Evolutionary conservation across 2,113 vertebrate species (phyloP).

Genomic region (Malaclemys terrapin): DNA sequence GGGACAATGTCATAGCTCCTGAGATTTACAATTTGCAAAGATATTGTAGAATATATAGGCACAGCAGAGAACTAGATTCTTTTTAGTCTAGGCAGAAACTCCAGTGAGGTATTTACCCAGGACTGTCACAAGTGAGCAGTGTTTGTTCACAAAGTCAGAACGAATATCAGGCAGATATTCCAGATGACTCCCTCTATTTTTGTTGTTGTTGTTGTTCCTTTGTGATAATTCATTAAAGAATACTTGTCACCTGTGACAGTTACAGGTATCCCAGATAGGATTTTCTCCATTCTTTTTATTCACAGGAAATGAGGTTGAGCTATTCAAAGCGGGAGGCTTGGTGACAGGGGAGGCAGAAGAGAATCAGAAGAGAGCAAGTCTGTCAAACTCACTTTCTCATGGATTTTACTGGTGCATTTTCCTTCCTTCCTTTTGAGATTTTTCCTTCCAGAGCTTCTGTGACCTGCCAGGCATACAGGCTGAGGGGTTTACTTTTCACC

Average conservation of each 20-base stretch:
- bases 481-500: neutral
- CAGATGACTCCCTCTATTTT: neutral
- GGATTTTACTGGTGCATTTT: neutral
- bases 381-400: neutral
- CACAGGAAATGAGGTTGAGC: neutral
- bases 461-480: neutral
- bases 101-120: neutral
- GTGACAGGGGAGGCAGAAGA: neutral
- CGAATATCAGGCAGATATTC: neutral
- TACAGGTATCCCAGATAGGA: fast-evolving
- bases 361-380: neutral
- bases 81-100: neutral
- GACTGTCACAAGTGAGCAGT: neutral
- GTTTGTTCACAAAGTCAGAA: neutral
- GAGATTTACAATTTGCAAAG: neutral
- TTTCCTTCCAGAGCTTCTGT: neutral
- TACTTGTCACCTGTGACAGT: neutral
- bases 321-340: neutral
- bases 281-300: neutral
- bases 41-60: fast-evolving
- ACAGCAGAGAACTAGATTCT: neutral
- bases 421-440: neutral
- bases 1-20: neutral
- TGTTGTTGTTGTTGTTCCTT: neutral
- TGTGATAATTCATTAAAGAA: neutral